A percentile compares a stretch with the other conserved stretches of the same genome.
Evolutionary conservation across 1,140 invertebrate species (phyloP).

Genomic region (Temnothorax longispinosus): DNA sequence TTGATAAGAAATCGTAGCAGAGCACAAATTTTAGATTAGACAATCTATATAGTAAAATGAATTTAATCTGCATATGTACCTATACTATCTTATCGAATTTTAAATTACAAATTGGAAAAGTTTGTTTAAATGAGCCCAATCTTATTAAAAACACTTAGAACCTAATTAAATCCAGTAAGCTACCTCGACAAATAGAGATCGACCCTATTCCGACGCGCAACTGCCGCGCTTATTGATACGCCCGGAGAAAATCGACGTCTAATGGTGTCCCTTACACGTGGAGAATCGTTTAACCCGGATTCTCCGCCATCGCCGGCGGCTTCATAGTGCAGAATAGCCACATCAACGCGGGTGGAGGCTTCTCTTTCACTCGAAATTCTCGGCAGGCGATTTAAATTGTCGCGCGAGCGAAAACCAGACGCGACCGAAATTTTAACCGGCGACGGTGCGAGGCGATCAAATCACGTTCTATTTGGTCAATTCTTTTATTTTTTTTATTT

Average conservation of each 20-base stretch:
- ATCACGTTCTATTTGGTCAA: background rate
- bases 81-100: background rate
- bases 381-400: constrained; percentile 37
- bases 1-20: background rate
- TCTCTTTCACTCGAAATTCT: constrained; percentile 59
- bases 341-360: background rate
- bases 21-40: background rate
- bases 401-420: constrained; percentile 10
- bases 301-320: constrained; percentile 22
- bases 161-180: constrained; percentile 1
- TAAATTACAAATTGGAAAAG: background rate
- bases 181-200: background rate
- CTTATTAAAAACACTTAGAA: background rate
- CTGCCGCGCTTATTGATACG: constrained; percentile 25
- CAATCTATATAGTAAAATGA: background rate
- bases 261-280: constrained; percentile 54
- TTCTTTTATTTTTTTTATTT: background rate
- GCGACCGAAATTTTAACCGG: constrained; percentile 48
- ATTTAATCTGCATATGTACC: too few species aligned
- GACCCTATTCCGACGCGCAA: background rate
- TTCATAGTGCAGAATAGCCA: constrained; percentile 1
- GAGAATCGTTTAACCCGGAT: constrained; percentile 69
- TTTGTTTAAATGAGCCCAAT: background rate
- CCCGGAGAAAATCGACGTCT: constrained; percentile 43
- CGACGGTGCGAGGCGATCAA: background rate